phyloP scores from a whole-genome alignment of 2,113 vertebrate genomes.

The Pseudorasbora parva region DNA sequence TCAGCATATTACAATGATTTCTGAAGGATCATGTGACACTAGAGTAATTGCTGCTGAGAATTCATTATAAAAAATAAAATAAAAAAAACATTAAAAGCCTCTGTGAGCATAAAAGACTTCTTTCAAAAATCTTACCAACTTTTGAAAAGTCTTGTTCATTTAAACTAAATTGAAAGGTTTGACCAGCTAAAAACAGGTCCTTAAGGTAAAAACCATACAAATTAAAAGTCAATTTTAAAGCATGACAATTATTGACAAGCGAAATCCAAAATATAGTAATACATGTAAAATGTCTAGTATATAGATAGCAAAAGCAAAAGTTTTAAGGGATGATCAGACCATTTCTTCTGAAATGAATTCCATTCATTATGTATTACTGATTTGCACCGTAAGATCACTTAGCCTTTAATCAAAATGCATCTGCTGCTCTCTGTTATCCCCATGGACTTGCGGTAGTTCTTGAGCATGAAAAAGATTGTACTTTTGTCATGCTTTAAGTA shows the following conservation, averaged over 20 bases:
- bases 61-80: too few species aligned
- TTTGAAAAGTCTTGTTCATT: neutral
- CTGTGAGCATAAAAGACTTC: neutral
- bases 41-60: neutral
- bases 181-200: neutral
- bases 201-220: neutral
- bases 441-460: conserved; percentile 39
- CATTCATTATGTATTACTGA: conserved; percentile 47
- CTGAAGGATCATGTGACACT: too few species aligned
- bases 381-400: conserved; percentile 36
- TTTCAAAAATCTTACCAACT: neutral
- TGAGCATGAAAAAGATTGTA: conserved; percentile 35
- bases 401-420: conserved; percentile 52
- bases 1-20: neutral
- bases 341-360: conserved; percentile 34
- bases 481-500: conserved; percentile 41
- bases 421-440: conserved; percentile 35
- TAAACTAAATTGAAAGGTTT: neutral
- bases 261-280: neutral
- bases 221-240: neutral
- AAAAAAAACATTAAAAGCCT: neutral
- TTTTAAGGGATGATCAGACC: conserved; percentile 14
- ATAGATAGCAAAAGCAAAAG: conserved; percentile 4
- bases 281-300: neutral
- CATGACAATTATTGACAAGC: neutral